Percentiles rank a stretch among this genome's conserved stretches.
phyloP scores from a whole-genome alignment of 2,888 invertebrate species.

The Lampropteryx suffumata region DNA sequence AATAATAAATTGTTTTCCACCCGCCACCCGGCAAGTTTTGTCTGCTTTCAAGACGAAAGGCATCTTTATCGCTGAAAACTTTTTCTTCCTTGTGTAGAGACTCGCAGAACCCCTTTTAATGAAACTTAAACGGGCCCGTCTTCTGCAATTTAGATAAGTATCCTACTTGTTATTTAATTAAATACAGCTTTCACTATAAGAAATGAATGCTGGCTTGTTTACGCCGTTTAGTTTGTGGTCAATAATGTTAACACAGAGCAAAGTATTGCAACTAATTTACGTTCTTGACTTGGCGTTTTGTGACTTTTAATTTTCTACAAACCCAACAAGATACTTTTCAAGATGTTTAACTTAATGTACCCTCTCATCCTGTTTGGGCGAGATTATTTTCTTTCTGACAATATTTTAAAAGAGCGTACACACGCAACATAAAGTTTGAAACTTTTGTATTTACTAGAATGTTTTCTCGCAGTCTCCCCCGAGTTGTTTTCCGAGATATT shows the following conservation, averaged over 20 bases:
- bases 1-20: conserved; percentile 66
- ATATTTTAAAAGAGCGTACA: conserved; percentile 29
- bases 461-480: conserved; percentile 55
- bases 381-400: conserved; percentile 13
- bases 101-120: conserved; percentile 64
- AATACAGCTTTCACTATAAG: conserved; percentile 44
- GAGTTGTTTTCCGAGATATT: conserved; percentile 72
- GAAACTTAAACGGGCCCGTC: conserved; percentile 66
- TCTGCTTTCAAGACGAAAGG: conserved; percentile 65
- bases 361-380: conserved; percentile 11
- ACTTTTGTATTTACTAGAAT: conserved; percentile 54
- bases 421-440: conserved; percentile 32
- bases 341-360: conserved; percentile 16
- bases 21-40: conserved; percentile 60
- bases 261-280: not conserved
- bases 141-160: conserved; percentile 71
- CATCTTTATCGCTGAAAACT: conserved; percentile 75
- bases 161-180: conserved; percentile 59
- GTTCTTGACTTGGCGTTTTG: not conserved
- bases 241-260: no score
- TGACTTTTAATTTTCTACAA: not conserved
- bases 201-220: conserved; percentile 14
- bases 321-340: conserved; percentile 2
- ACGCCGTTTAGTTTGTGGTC: not conserved
- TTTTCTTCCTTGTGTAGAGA: conserved; percentile 65